A percentile compares a stretch with the other conserved stretches of the same genome.
These are phyloP conservation scores for Eulithis prunata DNA, from an alignment of 2,888 invertebrate genomes.

Conservation along the genomic window DNA sequence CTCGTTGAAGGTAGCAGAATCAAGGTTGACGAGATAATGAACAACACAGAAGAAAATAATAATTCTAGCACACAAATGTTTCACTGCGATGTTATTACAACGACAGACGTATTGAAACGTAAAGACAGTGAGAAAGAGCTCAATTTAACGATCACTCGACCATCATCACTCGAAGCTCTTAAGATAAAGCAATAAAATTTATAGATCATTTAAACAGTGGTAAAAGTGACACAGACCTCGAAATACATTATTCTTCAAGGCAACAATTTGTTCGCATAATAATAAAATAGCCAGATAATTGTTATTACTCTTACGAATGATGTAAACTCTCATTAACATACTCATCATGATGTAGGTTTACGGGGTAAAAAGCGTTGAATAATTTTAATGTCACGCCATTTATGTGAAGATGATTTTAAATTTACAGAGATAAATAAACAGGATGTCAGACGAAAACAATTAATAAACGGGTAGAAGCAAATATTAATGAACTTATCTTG, in stretches of 20 bases:
- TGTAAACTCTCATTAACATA: conserved; percentile 39
- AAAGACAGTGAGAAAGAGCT: conserved; percentile 14
- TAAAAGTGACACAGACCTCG: conserved; percentile 7
- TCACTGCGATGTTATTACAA: not conserved
- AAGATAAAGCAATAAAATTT: not conserved
- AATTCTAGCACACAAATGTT: conserved; percentile 2
- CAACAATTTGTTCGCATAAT: conserved; percentile 32
- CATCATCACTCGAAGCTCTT: not conserved
- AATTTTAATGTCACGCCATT: conserved; percentile 34
- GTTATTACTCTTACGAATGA: conserved; percentile 34
- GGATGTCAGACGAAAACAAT: not conserved
- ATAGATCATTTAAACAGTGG: not conserved
- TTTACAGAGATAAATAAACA: not conserved
- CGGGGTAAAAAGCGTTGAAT: conserved; percentile 32
- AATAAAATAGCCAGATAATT: conserved; percentile 32
- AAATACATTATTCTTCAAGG: conserved; percentile 27
- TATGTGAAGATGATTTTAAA: conserved; percentile 15
- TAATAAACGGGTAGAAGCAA: not conserved
- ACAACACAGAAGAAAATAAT: conserved; percentile 34
- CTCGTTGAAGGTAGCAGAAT: conserved; percentile 45
- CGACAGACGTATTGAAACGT: not conserved
- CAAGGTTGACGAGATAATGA: conserved; percentile 47
- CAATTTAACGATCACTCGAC: not conserved
- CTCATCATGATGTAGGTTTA: conserved; percentile 36
- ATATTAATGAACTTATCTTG: not conserved